Conservation (phyloP, 2,797 vertebrate species). For the Rhodeus uyekii region DNA sequence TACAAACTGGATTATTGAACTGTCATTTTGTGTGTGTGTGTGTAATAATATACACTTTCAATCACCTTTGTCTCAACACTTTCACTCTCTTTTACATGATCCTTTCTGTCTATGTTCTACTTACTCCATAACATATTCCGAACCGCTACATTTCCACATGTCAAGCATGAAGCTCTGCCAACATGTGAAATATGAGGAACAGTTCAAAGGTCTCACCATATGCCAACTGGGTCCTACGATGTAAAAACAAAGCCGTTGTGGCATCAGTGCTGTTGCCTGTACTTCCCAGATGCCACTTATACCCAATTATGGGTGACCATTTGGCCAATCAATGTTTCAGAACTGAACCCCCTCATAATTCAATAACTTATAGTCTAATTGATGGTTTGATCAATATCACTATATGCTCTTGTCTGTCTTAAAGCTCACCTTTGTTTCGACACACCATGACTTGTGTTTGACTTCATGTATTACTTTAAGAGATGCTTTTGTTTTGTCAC, state of each 20-base stretch:
- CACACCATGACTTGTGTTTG: not conserved
- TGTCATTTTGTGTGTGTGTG: not conserved
- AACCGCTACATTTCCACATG: not conserved
- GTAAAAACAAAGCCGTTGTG: slow-evolving; percentile 9
- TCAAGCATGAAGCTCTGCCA: slow-evolving; percentile 26
- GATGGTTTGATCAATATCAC: not conserved
- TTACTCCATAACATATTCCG: not conserved
- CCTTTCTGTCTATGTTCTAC: not conserved
- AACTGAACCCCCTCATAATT: slow-evolving; percentile 1
- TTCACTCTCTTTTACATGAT: not conserved
- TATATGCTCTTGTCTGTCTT: not conserved
- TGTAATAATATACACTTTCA: not conserved
- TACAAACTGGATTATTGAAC: not conserved
- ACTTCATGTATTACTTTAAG: not conserved
- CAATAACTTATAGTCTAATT: not conserved
- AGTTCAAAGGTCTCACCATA: slow-evolving; percentile 56
- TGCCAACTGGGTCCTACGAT: slow-evolving; percentile 52
- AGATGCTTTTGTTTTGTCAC: not conserved
- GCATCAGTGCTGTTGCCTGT: slow-evolving; percentile 13
- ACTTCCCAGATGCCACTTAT: slow-evolving; percentile 32
- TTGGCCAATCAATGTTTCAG: not conserved
- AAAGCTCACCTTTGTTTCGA: not conserved
- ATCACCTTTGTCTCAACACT: not conserved
- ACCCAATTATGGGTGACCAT: slow-evolving; percentile 10
- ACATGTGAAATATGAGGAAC: slow-evolving; percentile 50